Base-by-base conservation (phyloP, 2,888 invertebrate genomes). In the Tetragonula carbonaria region DNA sequence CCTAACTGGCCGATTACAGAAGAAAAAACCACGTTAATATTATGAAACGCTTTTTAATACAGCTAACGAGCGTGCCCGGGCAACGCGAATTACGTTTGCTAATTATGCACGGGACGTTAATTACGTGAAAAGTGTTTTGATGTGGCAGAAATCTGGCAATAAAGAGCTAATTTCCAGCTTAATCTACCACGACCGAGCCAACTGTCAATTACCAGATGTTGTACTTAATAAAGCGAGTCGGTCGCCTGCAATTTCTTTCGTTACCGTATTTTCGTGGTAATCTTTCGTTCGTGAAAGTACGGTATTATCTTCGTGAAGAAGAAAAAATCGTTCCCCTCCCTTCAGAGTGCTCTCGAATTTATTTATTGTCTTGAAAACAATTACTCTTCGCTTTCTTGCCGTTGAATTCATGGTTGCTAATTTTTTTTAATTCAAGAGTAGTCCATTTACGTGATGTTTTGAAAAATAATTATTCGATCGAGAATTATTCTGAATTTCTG, bases 161-260 rank as follows among this genome's bases (percentile, higher is more conserved):
- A 71, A 33, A 70, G 68, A 65, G 14, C 51, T 59, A 74, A 78
- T 86, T 82, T 82, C 38, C 18, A 59, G 53, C 28, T 78, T 53
- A 72, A 80, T 84, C 62, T 50, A 21, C 18, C 45, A 72, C 45
- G 18, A 13, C 38, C 66, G 21, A 38, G 28, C 76, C 18, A 55
- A 45, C 59, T 80, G 80, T 80, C 76, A 78, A 84, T 86, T 79
- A 80, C n/a, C 28, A 68, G 28, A 62, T 51, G 62, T 78, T 77
- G 62, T 67, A 45, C 8, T 45, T 45, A 73, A 80, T 78, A 77
- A 81, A 85, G 62, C 51, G 28, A 53, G 70, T n/a, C 50, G 3
- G 11, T 59, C 2, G 13, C 2, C 5, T 3, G 33, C 21, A 51
- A 38, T 51, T 55, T 74, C 33, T 21, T 57, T 59, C 18, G 13